phyloP scores from a whole-genome alignment of 2,113 vertebrate species.

The Megaceryle torquata region DNA sequence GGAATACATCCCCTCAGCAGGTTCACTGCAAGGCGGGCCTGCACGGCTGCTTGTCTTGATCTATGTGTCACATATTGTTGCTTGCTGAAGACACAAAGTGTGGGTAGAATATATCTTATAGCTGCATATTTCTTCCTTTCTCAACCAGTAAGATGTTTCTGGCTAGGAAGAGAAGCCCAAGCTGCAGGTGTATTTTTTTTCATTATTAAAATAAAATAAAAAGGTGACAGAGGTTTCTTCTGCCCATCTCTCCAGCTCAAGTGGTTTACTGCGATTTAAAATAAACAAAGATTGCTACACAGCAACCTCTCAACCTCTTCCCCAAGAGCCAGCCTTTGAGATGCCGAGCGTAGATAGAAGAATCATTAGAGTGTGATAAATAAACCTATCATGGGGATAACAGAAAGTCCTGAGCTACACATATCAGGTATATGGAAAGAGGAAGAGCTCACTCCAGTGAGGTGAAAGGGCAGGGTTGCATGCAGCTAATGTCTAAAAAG shows the following conservation, averaged over 20 bases:
- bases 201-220: neutral
- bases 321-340: neutral
- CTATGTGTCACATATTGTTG: neutral
- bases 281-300: constrained; percentile 60
- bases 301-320: constrained; percentile 33
- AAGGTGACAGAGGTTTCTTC: neutral
- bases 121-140: neutral
- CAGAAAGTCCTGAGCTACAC: constrained; percentile 27
- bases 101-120: neutral
- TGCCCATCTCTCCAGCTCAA: neutral
- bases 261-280: constrained; percentile 36
- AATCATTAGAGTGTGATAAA: constrained; percentile 64
- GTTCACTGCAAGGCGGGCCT: neutral
- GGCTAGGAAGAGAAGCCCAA: neutral
- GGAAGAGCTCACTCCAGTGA: neutral
- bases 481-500: neutral
- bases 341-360: neutral
- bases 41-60: neutral
- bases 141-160: neutral
- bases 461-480: neutral
- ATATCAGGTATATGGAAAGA: neutral
- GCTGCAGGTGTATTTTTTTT: neutral
- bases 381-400: constrained; percentile 32
- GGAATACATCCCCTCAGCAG: neutral
- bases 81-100: neutral